A percentile compares a stretch with the other conserved stretches of the same genome.
Evolutionary conservation across 1,140 invertebrate species (phyloP).

Genomic region (Dendrolimus punctatus): DNA sequence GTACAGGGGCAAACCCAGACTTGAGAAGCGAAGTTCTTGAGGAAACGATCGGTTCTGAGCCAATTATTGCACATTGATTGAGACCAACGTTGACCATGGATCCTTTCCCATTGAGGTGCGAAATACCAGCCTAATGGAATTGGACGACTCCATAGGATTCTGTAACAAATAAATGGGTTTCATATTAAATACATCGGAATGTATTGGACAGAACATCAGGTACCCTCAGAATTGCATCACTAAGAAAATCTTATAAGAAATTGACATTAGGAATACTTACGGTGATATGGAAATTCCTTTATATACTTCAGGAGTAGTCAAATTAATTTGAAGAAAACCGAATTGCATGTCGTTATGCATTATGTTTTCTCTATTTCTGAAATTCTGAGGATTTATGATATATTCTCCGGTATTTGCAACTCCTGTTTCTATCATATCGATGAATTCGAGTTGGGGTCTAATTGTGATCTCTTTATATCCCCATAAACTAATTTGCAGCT

Average conservation of each 20-base stretch:
- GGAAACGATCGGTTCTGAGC: conserved; percentile 88
- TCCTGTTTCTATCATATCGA: conserved; percentile 75
- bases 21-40: conserved; percentile 92
- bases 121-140: conserved; percentile 96
- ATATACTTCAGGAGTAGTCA: conserved; percentile 84
- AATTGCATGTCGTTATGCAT: conserved; percentile 83
- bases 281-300: conserved; percentile 81
- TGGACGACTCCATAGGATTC: conserved; percentile 90
- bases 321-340: conserved; percentile 92
- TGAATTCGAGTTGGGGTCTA: conserved; percentile 77
- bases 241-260: conserved; percentile 11
- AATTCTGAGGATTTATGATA: conserved; percentile 79
- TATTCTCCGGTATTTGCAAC: conserved; percentile 78
- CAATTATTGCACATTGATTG: conserved; percentile 88
- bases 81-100: conserved; percentile 85
- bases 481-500: conserved; percentile 86
- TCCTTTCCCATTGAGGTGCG: conserved; percentile 86
- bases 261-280: conserved; percentile 73
- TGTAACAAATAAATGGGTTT: conserved; percentile 51
- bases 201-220: too few species aligned
- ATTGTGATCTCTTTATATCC: conserved; percentile 90
- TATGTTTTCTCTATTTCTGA: conserved; percentile 78
- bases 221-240: too few species aligned
- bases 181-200: too few species aligned
- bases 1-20: conserved; percentile 93